These are phyloP conservation scores for Pelusios castaneus DNA, from an alignment of 2,113 vertebrate genomes.

Conservation along the genomic window DNA sequence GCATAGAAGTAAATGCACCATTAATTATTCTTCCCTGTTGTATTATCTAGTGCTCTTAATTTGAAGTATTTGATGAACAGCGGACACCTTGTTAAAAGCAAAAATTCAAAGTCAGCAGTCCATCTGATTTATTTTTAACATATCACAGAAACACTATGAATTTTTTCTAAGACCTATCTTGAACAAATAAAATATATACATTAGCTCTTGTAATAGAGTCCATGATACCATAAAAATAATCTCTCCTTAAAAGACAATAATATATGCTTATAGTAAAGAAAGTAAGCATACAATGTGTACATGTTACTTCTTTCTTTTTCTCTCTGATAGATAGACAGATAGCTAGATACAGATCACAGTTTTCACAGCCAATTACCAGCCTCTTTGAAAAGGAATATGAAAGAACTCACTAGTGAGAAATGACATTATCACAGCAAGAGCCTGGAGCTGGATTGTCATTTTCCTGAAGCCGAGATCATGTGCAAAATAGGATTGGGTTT, in stretches of 20 bases:
- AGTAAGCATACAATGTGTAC: not conserved
- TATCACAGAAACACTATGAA: not conserved
- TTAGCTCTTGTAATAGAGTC: constrained; percentile 19
- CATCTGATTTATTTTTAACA: constrained; percentile 9
- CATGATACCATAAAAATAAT: not conserved
- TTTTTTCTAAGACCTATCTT: not conserved
- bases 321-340: not conserved
- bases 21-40: constrained; percentile 29
- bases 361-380: not conserved
- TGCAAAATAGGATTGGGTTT: not conserved
- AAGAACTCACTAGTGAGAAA: not conserved
- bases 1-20: not conserved
- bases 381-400: not conserved
- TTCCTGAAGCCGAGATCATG: not conserved
- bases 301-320: not conserved
- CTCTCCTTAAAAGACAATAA: not conserved
- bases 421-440: not conserved
- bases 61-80: constrained; percentile 49
- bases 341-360: not conserved
- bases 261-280: not conserved
- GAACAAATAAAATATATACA: constrained; percentile 12
- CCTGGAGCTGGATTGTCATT: not conserved
- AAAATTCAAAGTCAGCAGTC: constrained; percentile 34
- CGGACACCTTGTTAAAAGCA: not conserved
- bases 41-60: constrained; percentile 13